phyloP scores from a whole-genome alignment of 2,797 vertebrate species.

The Sebastes paucispinis region DNA sequence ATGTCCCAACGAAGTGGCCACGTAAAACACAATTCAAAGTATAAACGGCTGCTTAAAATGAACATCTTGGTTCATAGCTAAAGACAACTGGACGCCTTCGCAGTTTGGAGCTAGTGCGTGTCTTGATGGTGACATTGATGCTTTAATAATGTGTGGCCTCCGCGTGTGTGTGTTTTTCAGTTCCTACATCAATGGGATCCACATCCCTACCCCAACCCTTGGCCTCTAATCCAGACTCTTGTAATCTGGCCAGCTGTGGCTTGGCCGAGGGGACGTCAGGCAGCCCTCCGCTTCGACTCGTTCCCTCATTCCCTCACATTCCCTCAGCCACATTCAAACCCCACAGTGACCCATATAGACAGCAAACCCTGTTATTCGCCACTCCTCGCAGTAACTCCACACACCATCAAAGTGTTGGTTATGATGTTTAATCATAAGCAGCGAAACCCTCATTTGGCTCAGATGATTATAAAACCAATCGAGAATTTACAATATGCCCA shows the following conservation, averaged over 20 bases:
- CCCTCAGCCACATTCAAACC: conserved; percentile 37
- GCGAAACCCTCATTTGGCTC: neutral
- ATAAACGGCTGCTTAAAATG: neutral
- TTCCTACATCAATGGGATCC: conserved; percentile 43
- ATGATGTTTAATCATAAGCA: conserved; percentile 42
- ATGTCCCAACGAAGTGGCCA: neutral
- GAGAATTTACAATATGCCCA: neutral
- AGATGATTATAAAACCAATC: neutral
- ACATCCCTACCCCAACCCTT: conserved; percentile 31
- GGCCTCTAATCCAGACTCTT: conserved; percentile 68
- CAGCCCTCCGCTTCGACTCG: conserved; percentile 28
- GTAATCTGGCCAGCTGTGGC: conserved; percentile 66
- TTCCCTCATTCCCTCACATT: conserved; percentile 19
- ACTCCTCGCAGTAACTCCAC: conserved; percentile 2
- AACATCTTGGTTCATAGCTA: neutral
- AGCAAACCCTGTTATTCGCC: conserved; percentile 45
- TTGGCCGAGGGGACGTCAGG: conserved; percentile 33
- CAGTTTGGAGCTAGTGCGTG: neutral
- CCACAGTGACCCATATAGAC: conserved; percentile 37
- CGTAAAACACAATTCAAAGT: neutral
- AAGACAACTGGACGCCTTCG: neutral
- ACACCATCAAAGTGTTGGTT: conserved; percentile 50
- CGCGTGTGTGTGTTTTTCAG: neutral
- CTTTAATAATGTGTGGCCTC: conserved; percentile 38
- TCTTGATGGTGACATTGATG: conserved; percentile 37